phyloP scores from a whole-genome alignment of 1,140 invertebrate species.

The Anoplophora glabripennis region DNA sequence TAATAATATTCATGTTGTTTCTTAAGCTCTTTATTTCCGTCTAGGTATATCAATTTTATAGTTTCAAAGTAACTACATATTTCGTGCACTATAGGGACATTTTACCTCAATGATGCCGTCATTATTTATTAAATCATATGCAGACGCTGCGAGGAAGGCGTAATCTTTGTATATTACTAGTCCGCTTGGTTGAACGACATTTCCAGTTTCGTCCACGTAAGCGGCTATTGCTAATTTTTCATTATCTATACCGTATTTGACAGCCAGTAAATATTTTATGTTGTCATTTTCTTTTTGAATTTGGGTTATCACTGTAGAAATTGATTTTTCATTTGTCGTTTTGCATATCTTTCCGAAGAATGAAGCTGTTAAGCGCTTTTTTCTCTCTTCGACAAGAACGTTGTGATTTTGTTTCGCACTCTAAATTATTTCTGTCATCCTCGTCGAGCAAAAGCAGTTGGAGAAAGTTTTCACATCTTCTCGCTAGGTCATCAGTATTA shows the following conservation, averaged over 20 bases:
- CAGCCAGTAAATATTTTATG: constrained; percentile 19
- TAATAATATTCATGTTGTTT: constrained; percentile 27
- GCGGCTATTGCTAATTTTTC: constrained; percentile 38
- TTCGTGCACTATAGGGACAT: constrained; percentile 10
- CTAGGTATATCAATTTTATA: constrained; percentile 16
- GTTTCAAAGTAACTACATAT: constrained; percentile 12
- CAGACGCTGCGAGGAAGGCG: constrained; percentile 44
- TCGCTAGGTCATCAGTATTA: no score
- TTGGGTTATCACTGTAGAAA: constrained; percentile 13
- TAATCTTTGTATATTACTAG: constrained; percentile 45
- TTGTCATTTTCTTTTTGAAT: constrained; percentile 32
- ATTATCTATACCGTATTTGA: constrained; percentile 39
- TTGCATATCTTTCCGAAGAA: constrained; percentile 45
- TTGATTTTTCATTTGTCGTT: constrained; percentile 11
- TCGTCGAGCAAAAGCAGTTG: no score
- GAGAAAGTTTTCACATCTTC: no score
- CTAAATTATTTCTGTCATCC: no score
- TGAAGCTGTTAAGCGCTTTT: constrained; percentile 43
- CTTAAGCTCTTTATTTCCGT: constrained; percentile 8
- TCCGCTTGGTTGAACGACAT: constrained; percentile 40
- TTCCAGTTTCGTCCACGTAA: constrained; percentile 22
- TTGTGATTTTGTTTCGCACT: no score
- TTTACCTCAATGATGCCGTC: constrained; percentile 30
- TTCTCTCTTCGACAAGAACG: constrained; percentile 15
- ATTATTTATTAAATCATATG: constrained; percentile 47